Evolutionary conservation across 2,888 invertebrate genomes (phyloP), one percentile per base, ranked within the genome.

Genomic region (Eremobia ochroleuca): DNA sequence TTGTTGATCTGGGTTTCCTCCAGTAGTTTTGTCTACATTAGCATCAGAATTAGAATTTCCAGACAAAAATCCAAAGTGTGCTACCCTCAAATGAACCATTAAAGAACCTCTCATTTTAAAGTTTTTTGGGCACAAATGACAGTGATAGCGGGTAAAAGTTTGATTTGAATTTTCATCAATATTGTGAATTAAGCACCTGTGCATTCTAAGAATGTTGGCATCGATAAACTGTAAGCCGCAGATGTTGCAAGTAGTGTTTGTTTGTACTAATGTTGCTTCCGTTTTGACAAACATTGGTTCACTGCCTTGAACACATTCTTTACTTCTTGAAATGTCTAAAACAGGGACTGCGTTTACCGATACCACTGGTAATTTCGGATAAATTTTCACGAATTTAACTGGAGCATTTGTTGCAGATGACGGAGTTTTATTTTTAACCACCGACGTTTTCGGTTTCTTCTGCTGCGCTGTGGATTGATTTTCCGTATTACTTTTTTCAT

Each of bases 91-190:
- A 92, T 98, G 98, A 8, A 98, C 98, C 97, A 98, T 98, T 13
- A 98, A 93, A 74, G 98, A 98, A 11, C 98, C 98, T 86, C 98
- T 97, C 98, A 98, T 98, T 94, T 98, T 98, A 90, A 98, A 98
- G 78, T 97, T 97, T 94, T 98, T 98, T 0, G 98, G 97, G 91
- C 98, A 98, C 77, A 98, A 95, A 91, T 98, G 98, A 90, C 98
- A 98, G 77, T 98, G 97, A 90, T 97, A 98, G 87, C 96, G 95
- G 43, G 97, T 97, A 82, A 94, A 87, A 62, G 87, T 91, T 87
- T 94, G 93, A 81, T 92, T 92, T 31, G 92, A 87, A 85, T 93
- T 93, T 79, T 95, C 95, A 75, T 95, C 95, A 86, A 95, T 92
- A 85, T 96, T 97, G 90, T 98, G 98, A 70, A 98, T 97, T 73